phyloP scores from a whole-genome alignment of 2,113 vertebrate genomes.

The Osmerus mordax region DNA sequence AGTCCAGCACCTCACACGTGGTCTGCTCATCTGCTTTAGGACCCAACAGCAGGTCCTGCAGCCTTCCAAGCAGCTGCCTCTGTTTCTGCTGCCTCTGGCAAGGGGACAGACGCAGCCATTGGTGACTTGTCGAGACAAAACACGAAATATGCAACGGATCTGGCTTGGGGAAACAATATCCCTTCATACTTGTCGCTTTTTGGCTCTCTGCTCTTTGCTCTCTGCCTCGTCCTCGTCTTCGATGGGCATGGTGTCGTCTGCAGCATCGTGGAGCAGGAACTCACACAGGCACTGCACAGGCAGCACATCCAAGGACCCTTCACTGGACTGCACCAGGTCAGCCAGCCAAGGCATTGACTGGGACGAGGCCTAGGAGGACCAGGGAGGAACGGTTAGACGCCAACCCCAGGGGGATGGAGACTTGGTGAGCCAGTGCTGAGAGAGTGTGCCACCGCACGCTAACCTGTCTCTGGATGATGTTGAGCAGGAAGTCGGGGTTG shows the following conservation, averaged over 20 bases:
- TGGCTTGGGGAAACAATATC: no score
- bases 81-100: slow-evolving; percentile 93
- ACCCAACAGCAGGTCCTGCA: slow-evolving; percentile 93
- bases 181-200: slow-evolving; percentile 83
- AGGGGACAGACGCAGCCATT: not conserved
- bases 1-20: slow-evolving; percentile 94
- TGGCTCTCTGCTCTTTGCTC: slow-evolving; percentile 92
- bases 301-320: slow-evolving; percentile 94
- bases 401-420: not conserved
- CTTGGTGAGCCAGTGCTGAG: not conserved
- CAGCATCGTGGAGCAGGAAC: slow-evolving; percentile 93
- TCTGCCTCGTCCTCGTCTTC: slow-evolving; percentile 92
- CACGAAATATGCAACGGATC: not conserved
- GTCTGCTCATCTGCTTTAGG: slow-evolving; percentile 95
- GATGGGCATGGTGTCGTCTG: slow-evolving; percentile 75
- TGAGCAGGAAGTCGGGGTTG: slow-evolving; percentile 92
- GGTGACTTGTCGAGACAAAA: not conserved
- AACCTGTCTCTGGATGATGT: slow-evolving; percentile 98
- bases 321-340: slow-evolving; percentile 95
- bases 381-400: not conserved
- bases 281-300: slow-evolving; percentile 97
- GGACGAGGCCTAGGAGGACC: slow-evolving; percentile 83
- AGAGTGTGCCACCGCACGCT: not conserved
- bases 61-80: slow-evolving; percentile 87
- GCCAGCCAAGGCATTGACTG: slow-evolving; percentile 99